Evolutionary conservation across 2,797 vertebrate species (phyloP).

Genomic region (Smutsia temminckii): DNA sequence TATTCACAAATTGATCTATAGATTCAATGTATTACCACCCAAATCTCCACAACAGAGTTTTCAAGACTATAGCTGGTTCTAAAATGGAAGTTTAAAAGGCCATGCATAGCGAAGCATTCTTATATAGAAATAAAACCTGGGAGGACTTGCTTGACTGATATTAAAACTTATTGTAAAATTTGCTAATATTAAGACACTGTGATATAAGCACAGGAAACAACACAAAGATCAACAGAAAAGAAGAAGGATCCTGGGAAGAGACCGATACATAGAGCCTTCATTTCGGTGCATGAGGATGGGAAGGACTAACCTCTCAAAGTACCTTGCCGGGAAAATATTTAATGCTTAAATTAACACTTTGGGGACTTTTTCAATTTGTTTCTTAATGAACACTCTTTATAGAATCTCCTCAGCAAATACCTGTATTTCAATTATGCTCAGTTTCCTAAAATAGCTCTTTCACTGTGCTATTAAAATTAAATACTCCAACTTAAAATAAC

Average conservation of each 20-base stretch:
- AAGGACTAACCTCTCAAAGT: not conserved
- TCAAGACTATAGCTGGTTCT: not conserved
- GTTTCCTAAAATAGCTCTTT: not conserved
- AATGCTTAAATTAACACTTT: not conserved
- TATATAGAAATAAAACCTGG: not conserved
- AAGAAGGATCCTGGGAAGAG: not conserved
- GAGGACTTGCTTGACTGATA: not conserved
- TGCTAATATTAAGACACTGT: not conserved
- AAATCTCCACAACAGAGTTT: not conserved
- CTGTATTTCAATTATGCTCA: not conserved
- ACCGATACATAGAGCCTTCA: not conserved
- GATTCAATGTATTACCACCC: not conserved
- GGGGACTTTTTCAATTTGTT: not conserved
- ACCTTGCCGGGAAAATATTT: not conserved
- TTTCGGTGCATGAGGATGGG: not conserved
- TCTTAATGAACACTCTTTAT: conserved; percentile 18
- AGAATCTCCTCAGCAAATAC: not conserved
- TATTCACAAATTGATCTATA: not conserved
- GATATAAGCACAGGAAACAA: not conserved
- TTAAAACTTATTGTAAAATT: not conserved
- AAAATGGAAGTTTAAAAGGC: not conserved
- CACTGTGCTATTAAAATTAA: not conserved
- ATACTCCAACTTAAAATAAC: not conserved
- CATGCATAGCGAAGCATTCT: not conserved
- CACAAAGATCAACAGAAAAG: not conserved